phyloP scores from a whole-genome alignment of 2,797 vertebrate species.

The Chaunax sp. region DNA sequence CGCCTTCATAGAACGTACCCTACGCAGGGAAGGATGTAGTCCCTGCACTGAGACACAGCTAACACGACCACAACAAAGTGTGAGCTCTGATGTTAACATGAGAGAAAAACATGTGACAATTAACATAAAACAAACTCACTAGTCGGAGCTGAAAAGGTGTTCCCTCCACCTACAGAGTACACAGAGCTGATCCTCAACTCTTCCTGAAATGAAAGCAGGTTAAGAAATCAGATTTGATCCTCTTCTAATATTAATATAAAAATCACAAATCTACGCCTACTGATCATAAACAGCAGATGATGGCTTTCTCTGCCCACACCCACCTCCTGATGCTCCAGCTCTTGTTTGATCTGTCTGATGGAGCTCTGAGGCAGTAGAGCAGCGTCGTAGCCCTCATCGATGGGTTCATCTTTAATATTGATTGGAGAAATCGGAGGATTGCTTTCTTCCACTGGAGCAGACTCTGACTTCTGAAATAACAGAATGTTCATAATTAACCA shows the following conservation, averaged over 20 bases:
- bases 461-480: constrained; percentile 57
- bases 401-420: constrained; percentile 97
- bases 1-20: no score
- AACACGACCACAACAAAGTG: background rate
- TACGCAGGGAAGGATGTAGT: no score
- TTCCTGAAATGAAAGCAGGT: constrained; percentile 77
- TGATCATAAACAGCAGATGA: background rate
- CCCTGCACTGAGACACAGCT: background rate
- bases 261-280: background rate
- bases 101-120: background rate
- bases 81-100: background rate
- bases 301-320: constrained; percentile 2
- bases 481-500: background rate
- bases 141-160: constrained; percentile 61
- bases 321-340: constrained; percentile 94
- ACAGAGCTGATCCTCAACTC: constrained; percentile 95
- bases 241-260: background rate
- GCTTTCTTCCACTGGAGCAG: constrained; percentile 55
- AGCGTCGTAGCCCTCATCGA: constrained; percentile 97
- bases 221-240: background rate
- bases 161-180: constrained; percentile 82
- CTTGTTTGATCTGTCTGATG: constrained; percentile 90
- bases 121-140: constrained; percentile 62
- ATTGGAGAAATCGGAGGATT: constrained; percentile 62
- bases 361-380: constrained; percentile 91